Percentiles rank a stretch among this genome's conserved stretches.
phyloP scores from a whole-genome alignment of 2,888 invertebrate genomes.

The Trachelus troglodyta region DNA sequence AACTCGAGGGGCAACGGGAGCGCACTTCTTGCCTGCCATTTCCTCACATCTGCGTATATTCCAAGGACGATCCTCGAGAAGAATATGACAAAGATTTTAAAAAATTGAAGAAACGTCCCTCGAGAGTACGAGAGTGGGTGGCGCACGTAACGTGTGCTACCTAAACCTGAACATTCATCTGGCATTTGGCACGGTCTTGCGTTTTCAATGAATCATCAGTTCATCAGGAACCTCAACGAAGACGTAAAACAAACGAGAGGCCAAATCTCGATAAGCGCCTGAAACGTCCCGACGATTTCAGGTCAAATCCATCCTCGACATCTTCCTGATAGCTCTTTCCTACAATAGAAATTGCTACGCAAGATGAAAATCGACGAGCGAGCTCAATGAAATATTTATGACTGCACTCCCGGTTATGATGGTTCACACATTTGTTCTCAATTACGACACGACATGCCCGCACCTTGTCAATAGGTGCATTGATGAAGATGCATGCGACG shows the following conservation, averaged over 20 bases:
- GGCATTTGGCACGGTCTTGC: not conserved
- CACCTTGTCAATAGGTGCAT: too few relatives aligned
- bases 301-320: too few relatives aligned
- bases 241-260: not conserved
- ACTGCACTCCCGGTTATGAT: conserved; percentile 13
- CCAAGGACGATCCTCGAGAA: too few relatives aligned
- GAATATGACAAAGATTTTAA: too few relatives aligned
- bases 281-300: not conserved
- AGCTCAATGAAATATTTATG: conserved; percentile 41
- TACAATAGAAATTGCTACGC: not conserved
- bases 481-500: too few relatives aligned
- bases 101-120: too few relatives aligned
- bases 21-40: too few relatives aligned
- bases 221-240: not conserved
- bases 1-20: conserved; percentile 1
- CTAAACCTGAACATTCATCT: too few relatives aligned
- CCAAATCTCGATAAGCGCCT: not conserved
- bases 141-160: too few relatives aligned
- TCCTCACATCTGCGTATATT: too few relatives aligned
- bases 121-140: too few relatives aligned
- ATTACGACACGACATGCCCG: conserved; percentile 34
- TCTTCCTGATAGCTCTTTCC: too few relatives aligned
- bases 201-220: conserved; percentile 4
- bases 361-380: conserved; percentile 7
- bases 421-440: conserved; percentile 37